Evolutionary conservation across 1,140 invertebrate species (phyloP), one percentile per base, ranked within the genome.

Genomic region (honey bee (Apis mellifera)): DNA sequence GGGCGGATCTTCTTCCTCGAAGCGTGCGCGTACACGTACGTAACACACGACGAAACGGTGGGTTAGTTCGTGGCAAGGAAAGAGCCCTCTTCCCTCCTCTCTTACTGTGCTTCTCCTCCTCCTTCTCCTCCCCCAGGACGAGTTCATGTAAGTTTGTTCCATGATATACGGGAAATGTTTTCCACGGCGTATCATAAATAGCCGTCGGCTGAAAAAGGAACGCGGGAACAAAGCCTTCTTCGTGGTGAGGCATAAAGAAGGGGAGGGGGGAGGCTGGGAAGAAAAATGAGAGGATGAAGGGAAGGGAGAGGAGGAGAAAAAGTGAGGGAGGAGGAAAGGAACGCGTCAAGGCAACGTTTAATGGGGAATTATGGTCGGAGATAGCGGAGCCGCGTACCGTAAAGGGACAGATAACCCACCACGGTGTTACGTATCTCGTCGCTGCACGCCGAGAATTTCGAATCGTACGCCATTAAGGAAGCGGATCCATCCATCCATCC

Each of bases 91-190:
- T 50, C 26, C 62, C 19, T 32, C 0, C 32, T n/a, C n/a, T n/a
- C 15, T 32, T 52, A 21, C 48, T 15, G 68, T 21, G 32, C 32
- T 3, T 32, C 32, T 50, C 5, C 19, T 59, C 0, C 57, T 19
- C 2, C 78, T 26, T 17, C 59, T n/a, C 80, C 66, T 83, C 83
- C 80, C 75, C 68, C 65, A 83, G 75, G 89, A 91, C 88, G 90
- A 92, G 90, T 90, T 90, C 84, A 88, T 90, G 88, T 89, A 90
- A 90, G 90, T 92, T 93, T 87, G 89, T 84, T 78, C 82, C 83
- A 84, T 92, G 90, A 92, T 93, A 93, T 91, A 92, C 87, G 91
- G 88, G 85, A 92, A 93, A 93, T 92, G 91, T 93, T 92, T 93
- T 93, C 89, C 88, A 87, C 83, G 86, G 84, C 86, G 86, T 84